These are phyloP conservation scores for Macrosoma leucophasiata DNA, from an alignment of 2,888 invertebrate species.

Conservation along the genomic window DNA sequence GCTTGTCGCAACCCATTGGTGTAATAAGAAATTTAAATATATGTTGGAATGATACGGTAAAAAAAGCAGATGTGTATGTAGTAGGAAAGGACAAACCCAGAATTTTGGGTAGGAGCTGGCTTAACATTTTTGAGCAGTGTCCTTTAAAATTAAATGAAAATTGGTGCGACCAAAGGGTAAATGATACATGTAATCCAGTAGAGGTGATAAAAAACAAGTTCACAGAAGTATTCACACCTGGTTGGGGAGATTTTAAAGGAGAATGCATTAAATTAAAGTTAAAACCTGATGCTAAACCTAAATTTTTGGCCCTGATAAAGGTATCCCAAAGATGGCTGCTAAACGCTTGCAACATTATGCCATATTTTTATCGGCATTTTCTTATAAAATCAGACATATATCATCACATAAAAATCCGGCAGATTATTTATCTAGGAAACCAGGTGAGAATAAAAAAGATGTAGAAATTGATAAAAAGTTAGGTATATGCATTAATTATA, in stretches of 20 bases:
- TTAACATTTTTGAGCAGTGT: conserved; percentile 8
- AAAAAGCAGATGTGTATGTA: conserved; percentile 1
- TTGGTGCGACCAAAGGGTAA: background rate
- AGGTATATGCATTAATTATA: background rate
- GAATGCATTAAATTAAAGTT: conserved; percentile 8
- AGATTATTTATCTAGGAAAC: background rate
- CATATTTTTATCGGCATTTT: conserved; percentile 12
- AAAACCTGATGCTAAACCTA: conserved; percentile 6
- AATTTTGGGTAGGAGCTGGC: conserved; percentile 3
- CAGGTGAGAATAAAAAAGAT: background rate
- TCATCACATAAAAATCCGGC: too few species aligned
- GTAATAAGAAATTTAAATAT: conserved; percentile 3
- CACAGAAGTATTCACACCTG: conserved; percentile 16
- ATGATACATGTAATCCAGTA: conserved; percentile 7
- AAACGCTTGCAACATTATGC: conserved; percentile 11
- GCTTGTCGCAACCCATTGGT: conserved; percentile 3
- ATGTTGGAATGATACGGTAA: background rate
- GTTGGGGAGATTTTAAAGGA: conserved; percentile 12
- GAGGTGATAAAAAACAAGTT: conserved; percentile 7
- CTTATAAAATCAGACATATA: conserved; percentile 4
- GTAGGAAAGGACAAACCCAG: background rate
- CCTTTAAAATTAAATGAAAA: conserved; percentile 5
- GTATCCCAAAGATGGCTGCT: conserved; percentile 13
- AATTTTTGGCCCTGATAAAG: conserved; percentile 7
- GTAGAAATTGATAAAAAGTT: background rate